These are phyloP conservation scores for Emberiza fucata DNA, from an alignment of 2,113 vertebrate genomes.

Conservation along the genomic window DNA sequence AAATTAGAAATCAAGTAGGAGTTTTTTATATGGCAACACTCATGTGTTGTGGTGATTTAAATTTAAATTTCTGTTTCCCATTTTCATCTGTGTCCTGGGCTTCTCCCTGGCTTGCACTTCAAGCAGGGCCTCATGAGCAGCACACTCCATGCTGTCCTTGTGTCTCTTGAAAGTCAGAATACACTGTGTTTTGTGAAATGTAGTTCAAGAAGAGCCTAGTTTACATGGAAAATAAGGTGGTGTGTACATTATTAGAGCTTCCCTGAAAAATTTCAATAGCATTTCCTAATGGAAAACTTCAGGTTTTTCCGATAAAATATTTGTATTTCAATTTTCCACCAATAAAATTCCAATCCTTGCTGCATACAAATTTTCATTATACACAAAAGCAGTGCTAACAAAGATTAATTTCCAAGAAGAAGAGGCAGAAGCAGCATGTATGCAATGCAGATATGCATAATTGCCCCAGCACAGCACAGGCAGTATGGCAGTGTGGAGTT, in stretches of 20 bases:
- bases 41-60: neutral
- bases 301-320: neutral
- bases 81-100: neutral
- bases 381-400: neutral
- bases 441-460: neutral
- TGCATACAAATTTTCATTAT: neutral
- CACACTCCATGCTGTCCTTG: neutral
- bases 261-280: neutral
- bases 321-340: neutral
- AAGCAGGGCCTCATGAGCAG: neutral
- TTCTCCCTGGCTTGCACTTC: neutral
- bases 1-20: neutral
- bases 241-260: neutral
- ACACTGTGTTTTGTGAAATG: accelerated
- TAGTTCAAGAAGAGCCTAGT: neutral
- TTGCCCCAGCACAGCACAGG: neutral
- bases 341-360: neutral
- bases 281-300: neutral
- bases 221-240: neutral
- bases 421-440: neutral
- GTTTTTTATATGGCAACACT: neutral
- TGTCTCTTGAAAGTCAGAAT: neutral
- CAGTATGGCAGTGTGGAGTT: neutral
- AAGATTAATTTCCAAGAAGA: neutral
- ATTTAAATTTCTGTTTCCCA: neutral